phyloP scores from a whole-genome alignment of 2,888 invertebrate species.

The Ferrisia virgata region DNA sequence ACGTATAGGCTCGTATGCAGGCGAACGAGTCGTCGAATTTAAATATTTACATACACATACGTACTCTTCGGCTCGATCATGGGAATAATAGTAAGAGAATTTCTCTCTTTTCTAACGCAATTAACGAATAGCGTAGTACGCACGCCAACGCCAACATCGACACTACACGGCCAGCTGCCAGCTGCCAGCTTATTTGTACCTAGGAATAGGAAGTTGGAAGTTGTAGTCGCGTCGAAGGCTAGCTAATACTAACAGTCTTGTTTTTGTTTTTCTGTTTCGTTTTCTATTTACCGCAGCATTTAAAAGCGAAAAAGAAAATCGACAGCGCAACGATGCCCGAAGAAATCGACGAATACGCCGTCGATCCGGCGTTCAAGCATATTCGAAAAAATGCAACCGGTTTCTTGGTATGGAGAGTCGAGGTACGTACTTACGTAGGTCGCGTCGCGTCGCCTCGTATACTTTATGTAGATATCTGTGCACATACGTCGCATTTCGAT shows the following conservation, averaged over 20 bases:
- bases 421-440: slow-evolving; percentile 58
- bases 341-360: slow-evolving; percentile 42
- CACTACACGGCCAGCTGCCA: neutral
- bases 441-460: neutral
- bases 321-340: slow-evolving; percentile 15
- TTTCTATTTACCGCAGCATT: neutral
- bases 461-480: neutral
- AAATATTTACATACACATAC: neutral
- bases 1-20: too few relatives aligned
- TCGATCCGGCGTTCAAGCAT: slow-evolving; percentile 69
- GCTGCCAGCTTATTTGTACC: neutral
- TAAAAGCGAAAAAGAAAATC: neutral
- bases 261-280: neutral
- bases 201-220: neutral
- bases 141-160: neutral
- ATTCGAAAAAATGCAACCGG: slow-evolving; percentile 73
- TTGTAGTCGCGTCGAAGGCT: neutral
- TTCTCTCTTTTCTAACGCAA: neutral
- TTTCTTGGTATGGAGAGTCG: slow-evolving; percentile 85
- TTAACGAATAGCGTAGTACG: neutral
- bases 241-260: neutral
- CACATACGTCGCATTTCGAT: neutral
- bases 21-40: neutral
- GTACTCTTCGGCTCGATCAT: neutral
- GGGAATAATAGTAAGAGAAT: neutral